Percentiles rank a stretch among this genome's conserved stretches.
Evolutionary conservation across 2,888 invertebrate species (phyloP).

Genomic region (Apamea crenata): DNA sequence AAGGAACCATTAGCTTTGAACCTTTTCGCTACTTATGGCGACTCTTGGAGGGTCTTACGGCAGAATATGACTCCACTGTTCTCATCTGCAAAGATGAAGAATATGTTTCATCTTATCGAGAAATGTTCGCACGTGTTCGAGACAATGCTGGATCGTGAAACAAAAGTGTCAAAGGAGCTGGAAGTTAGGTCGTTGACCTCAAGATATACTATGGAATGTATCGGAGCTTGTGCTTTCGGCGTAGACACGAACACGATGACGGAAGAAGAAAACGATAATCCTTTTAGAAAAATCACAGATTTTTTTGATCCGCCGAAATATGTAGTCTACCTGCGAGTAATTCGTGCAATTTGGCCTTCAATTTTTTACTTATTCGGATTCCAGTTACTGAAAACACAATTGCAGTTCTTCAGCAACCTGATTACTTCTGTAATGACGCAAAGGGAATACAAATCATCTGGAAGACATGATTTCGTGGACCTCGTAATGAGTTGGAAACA

Average conservation of each 20-base stretch:
- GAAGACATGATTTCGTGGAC: constrained; percentile 67
- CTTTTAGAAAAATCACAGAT: constrained; percentile 18
- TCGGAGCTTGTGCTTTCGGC: constrained; percentile 54
- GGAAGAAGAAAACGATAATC: constrained; percentile 34
- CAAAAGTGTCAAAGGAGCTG: constrained; percentile 32
- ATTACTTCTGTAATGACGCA: constrained; percentile 55
- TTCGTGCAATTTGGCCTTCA: constrained; percentile 50
- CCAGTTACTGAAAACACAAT: constrained; percentile 27
- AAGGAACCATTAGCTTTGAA: constrained; percentile 56
- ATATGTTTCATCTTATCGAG: constrained; percentile 66
- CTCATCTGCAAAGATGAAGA: constrained; percentile 66
- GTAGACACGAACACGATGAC: constrained; percentile 54
- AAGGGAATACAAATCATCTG: constrained; percentile 56
- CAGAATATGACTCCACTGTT: constrained; percentile 68
- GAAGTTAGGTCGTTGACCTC: constrained; percentile 48
- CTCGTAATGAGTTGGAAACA: constrained; percentile 60
- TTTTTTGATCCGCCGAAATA: constrained; percentile 26
- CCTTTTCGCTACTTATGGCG: constrained; percentile 58
- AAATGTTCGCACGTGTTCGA: constrained; percentile 58
- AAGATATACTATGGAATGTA: constrained; percentile 65
- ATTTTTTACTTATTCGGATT: constrained; percentile 45
- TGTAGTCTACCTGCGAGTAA: not conserved
- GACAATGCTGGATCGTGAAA: constrained; percentile 55
- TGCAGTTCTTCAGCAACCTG: constrained; percentile 56
- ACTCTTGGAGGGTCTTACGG: constrained; percentile 65